A percentile compares a stretch with the other conserved stretches of the same genome.
Evolutionary conservation across 2,797 vertebrate species (phyloP).

Genomic region (Bryconaethiops microstoma): DNA sequence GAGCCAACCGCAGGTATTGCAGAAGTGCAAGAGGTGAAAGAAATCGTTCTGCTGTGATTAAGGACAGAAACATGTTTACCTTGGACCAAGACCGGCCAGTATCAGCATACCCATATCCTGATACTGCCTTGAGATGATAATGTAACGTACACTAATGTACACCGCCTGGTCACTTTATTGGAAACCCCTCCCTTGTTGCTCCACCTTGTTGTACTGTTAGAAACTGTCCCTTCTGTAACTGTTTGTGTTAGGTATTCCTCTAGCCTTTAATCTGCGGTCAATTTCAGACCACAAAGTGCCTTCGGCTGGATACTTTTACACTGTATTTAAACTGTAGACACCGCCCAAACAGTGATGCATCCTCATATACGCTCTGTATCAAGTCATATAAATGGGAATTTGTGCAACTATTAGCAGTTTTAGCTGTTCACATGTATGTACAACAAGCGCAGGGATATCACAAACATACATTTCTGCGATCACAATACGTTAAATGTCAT

Average conservation of each 20-base stretch:
- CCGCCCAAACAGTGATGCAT: background rate
- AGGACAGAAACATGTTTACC: background rate
- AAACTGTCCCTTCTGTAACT: background rate
- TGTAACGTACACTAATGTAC: background rate
- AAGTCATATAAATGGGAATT: no score
- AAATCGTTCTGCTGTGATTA: background rate
- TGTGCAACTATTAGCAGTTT: no score
- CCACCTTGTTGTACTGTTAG: background rate
- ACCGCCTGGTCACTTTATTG: background rate
- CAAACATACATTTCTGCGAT: no score
- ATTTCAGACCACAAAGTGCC: background rate
- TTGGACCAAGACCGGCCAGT: background rate
- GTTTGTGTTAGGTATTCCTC: background rate
- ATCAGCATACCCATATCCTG: background rate
- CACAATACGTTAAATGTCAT: no score
- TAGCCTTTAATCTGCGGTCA: background rate
- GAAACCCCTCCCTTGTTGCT: no score
- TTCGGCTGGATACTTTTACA: background rate
- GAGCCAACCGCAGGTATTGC: background rate
- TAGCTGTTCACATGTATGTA: no score
- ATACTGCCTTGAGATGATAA: background rate
- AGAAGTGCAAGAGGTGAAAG: background rate
- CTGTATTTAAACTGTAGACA: background rate
- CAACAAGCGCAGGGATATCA: no score
- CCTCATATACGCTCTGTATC: no score